These are phyloP conservation scores for Littorina saxatilis DNA, from an alignment of 1,140 invertebrate species.

Conservation along the genomic window DNA sequence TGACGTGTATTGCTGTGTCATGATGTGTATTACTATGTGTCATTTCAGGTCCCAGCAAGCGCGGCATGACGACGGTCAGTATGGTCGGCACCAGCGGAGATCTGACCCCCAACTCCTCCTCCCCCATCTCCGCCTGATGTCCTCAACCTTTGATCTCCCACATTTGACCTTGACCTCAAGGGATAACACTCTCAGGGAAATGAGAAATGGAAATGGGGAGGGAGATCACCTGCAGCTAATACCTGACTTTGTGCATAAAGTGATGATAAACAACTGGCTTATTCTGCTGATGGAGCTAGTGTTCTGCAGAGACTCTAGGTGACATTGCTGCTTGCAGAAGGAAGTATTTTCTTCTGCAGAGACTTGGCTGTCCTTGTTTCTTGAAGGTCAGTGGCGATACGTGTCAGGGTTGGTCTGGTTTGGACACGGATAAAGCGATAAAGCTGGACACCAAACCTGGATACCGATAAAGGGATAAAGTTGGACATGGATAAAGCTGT, in stretches of 20 bases:
- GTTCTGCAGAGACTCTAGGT: not conserved
- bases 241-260: not conserved
- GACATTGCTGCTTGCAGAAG: not conserved
- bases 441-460: too few species aligned
- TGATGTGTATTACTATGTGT: not conserved
- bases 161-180: slow-evolving; percentile 27
- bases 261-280: not conserved
- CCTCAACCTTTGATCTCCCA: slow-evolving; percentile 14
- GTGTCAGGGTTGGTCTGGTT: too few species aligned
- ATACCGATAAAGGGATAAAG: too few species aligned
- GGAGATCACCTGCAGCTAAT: too few species aligned
- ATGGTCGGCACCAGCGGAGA: slow-evolving; percentile 42
- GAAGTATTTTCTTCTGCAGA: not conserved
- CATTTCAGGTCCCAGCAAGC: slow-evolving; percentile 45
- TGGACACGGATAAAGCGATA: too few species aligned
- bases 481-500: too few species aligned
- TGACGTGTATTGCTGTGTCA: not conserved
- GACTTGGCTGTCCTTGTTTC: not conserved
- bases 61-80: slow-evolving; percentile 32
- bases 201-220: not conserved
- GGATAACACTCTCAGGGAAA: slow-evolving; percentile 14
- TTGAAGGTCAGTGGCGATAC: too few species aligned
- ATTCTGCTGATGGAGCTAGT: not conserved
- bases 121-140: slow-evolving; percentile 44
- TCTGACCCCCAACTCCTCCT: slow-evolving; percentile 48